These are phyloP conservation scores for Balaenoptera acutorostrata DNA, from an alignment of 2,113 vertebrate species.

Conservation along the genomic window DNA sequence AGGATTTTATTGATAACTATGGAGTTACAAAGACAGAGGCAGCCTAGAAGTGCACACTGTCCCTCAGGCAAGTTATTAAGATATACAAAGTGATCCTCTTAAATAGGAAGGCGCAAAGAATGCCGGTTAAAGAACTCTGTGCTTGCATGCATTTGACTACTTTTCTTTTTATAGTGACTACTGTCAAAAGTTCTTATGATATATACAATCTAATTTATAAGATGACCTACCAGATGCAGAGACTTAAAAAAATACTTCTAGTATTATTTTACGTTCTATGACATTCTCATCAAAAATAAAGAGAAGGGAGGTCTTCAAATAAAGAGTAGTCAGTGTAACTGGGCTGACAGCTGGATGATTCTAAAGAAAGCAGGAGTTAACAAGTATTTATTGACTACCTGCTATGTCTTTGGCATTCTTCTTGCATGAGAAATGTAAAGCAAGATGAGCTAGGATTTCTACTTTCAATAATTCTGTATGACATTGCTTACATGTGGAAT, in stretches of 20 bases:
- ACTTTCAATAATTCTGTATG: background rate
- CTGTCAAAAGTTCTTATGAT: constrained; percentile 2
- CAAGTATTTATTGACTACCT: background rate
- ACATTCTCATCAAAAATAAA: background rate
- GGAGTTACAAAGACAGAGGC: background rate
- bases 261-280: background rate
- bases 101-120: background rate
- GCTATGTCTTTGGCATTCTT: background rate
- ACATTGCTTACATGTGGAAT: background rate
- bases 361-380: background rate
- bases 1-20: background rate
- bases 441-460: background rate
- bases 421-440: background rate
- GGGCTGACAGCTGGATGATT: background rate
- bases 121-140: background rate
- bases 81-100: background rate
- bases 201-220: background rate
- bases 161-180: background rate
- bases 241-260: background rate
- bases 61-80: background rate
- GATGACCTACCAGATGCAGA: background rate
- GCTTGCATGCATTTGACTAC: background rate
- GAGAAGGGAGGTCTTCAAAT: background rate
- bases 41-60: background rate
- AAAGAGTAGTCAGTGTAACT: background rate